A percentile compares a stretch with the other conserved stretches of the same genome.
Conservation (phyloP, 1,140 invertebrate species). For the Neuroterus valhalla region DNA sequence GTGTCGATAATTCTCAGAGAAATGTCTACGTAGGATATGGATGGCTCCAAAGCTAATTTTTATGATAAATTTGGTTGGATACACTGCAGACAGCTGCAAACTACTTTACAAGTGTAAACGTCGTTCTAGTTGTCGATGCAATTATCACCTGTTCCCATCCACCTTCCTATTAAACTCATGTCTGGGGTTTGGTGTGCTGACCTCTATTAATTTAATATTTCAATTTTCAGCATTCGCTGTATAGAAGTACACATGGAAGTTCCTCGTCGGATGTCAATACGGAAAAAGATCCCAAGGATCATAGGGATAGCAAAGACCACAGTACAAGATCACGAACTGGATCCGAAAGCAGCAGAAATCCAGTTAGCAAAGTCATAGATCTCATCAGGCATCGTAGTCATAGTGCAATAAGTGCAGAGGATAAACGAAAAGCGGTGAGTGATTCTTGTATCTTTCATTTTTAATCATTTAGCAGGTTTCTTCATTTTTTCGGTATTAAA, state of each 20-base stretch:
- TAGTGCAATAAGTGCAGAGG: constrained; percentile 81
- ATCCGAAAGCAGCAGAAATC: constrained; percentile 77
- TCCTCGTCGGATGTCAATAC: constrained; percentile 64
- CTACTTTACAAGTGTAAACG: no score
- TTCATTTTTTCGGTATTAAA: no score
- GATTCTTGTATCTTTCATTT: not conserved
- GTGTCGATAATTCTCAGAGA: no score
- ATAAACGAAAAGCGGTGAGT: constrained; percentile 86
- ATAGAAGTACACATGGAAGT: constrained; percentile 66
- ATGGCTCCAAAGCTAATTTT: no score
- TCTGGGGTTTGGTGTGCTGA: no score
- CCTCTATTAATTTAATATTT: constrained; percentile 31
- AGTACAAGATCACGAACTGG: constrained; percentile 73
- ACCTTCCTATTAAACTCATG: no score
- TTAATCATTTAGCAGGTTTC: no score
- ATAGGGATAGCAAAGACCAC: constrained; percentile 62
- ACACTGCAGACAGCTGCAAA: no score
- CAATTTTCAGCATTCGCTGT: constrained; percentile 62
- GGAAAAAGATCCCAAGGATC: constrained; percentile 62
- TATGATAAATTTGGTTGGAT: no score
- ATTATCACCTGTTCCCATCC: no score
- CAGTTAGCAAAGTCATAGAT: constrained; percentile 92
- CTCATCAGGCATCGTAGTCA: constrained; percentile 89
- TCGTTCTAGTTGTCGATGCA: no score
- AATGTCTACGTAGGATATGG: no score